These are phyloP conservation scores for Hippocampus zosterae DNA, from an alignment of 2,113 vertebrate species.

Conservation along the genomic window DNA sequence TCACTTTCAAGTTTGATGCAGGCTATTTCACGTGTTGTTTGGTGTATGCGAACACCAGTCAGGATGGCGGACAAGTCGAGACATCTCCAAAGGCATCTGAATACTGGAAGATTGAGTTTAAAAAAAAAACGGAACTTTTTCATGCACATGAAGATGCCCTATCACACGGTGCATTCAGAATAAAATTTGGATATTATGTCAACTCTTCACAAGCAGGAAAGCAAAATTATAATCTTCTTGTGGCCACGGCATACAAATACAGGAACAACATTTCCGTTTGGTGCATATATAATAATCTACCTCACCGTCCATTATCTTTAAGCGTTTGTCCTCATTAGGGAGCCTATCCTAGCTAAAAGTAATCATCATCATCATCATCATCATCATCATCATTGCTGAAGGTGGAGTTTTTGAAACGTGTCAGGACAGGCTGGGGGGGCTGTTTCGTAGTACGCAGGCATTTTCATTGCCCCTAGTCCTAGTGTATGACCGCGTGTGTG, in stretches of 20 bases:
- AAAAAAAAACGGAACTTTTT: constrained; percentile 22
- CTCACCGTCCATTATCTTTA: not conserved
- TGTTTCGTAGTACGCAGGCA: constrained; percentile 34
- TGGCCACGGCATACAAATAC: not conserved
- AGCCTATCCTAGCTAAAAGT: not conserved
- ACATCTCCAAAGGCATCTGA: constrained; percentile 32
- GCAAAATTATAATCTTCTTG: not conserved
- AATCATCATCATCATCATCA: not conserved
- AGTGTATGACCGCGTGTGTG: constrained; percentile 37
- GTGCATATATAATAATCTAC: not conserved
- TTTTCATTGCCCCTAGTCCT: constrained; percentile 38
- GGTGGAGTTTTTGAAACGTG: constrained; percentile 52
- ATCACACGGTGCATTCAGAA: not conserved
- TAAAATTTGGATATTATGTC: not conserved
- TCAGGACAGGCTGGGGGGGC: constrained; percentile 34
- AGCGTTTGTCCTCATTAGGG: not conserved
- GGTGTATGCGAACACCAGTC: constrained; percentile 27
- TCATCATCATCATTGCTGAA: constrained; percentile 45
- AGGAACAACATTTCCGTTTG: not conserved
- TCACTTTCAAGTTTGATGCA: constrained; percentile 11
- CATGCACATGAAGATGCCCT: constrained; percentile 71
- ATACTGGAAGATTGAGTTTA: constrained; percentile 49
- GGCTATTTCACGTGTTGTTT: constrained; percentile 1
- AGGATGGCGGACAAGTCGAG: constrained; percentile 30
- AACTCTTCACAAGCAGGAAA: not conserved